Evolutionary conservation across 35 echinoderm and acorn worm species (phyloP).

Genomic region (Nesometra sesokonis): DNA sequence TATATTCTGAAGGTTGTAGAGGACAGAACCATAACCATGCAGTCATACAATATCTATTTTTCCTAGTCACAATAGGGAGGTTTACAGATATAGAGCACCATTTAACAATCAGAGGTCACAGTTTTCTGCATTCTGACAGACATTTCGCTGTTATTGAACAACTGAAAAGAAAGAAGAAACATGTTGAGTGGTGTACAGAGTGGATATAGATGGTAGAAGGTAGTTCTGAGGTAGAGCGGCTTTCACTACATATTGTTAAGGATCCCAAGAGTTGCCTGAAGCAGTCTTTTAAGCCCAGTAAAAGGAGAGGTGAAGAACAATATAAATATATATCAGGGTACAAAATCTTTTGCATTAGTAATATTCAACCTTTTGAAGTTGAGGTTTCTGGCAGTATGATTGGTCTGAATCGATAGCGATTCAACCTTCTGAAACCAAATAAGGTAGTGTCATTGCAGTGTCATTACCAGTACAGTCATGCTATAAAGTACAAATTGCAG

Average conservation of each 20-base stretch:
- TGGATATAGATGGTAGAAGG: conserved; percentile 26
- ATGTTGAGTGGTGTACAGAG: conserved; percentile 3
- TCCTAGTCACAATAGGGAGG: no score
- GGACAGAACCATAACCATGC: not conserved
- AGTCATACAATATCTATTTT: not conserved
- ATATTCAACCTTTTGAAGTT: no score
- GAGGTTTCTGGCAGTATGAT: no score
- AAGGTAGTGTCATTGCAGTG: no score
- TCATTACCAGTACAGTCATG: no score
- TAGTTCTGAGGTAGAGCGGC: not conserved
- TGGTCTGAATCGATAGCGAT: no score
- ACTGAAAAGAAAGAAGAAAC: conserved; percentile 5
- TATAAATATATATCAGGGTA: no score
- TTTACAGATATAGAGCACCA: conserved; percentile 1
- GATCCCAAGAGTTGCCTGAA: not conserved
- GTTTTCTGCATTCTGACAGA: conserved; percentile 19
- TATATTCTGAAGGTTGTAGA: conserved; percentile 17
- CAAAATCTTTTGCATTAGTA: no score
- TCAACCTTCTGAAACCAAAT: no score
- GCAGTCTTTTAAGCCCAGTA: conserved; percentile 7
- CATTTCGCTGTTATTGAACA: conserved; percentile 19
- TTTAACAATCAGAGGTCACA: conserved; percentile 24
- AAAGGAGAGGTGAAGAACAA: not conserved
- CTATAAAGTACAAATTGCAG: no score
- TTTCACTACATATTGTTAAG: not conserved